phyloP scores from a whole-genome alignment of 2,888 invertebrate species.

The Eristalis pertinax region DNA sequence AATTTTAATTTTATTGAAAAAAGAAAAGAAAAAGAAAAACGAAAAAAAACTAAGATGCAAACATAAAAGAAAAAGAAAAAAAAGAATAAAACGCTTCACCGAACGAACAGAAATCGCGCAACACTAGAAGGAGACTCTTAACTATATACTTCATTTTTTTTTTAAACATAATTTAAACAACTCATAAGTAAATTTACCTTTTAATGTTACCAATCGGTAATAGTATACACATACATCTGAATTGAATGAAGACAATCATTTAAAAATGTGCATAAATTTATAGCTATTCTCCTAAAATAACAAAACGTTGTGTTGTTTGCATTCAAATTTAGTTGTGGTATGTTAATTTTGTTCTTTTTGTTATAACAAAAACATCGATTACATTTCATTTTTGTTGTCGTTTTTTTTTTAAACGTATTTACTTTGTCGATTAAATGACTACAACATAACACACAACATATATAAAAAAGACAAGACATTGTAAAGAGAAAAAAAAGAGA shows the following conservation, averaged over 20 bases:
- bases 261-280: constrained; percentile 19
- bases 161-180: constrained; percentile 46
- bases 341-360: constrained; percentile 17
- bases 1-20: constrained; percentile 67
- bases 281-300: background rate
- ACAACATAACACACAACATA: constrained; percentile 39
- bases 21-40: constrained; percentile 17
- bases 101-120: constrained; percentile 42
- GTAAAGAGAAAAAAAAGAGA: constrained; percentile 21
- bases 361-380: constrained; percentile 35
- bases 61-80: constrained; percentile 48
- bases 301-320: constrained; percentile 43
- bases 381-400: constrained; percentile 9
- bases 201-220: constrained; percentile 30
- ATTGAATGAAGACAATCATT: constrained; percentile 36
- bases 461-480: background rate
- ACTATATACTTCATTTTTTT: constrained; percentile 47
- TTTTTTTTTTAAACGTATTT: constrained; percentile 49
- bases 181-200: constrained; percentile 33
- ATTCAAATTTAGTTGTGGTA: constrained; percentile 12
- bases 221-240: background rate
- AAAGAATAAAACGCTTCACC: constrained; percentile 40
- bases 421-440: constrained; percentile 32
- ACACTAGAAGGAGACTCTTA: constrained; percentile 49
- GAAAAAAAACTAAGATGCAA: background rate